A percentile compares a stretch with the other conserved stretches of the same genome.
These are phyloP conservation scores for Amphibalanus amphitrite DNA, from an alignment of 1,140 invertebrate genomes.

Conservation along the genomic window DNA sequence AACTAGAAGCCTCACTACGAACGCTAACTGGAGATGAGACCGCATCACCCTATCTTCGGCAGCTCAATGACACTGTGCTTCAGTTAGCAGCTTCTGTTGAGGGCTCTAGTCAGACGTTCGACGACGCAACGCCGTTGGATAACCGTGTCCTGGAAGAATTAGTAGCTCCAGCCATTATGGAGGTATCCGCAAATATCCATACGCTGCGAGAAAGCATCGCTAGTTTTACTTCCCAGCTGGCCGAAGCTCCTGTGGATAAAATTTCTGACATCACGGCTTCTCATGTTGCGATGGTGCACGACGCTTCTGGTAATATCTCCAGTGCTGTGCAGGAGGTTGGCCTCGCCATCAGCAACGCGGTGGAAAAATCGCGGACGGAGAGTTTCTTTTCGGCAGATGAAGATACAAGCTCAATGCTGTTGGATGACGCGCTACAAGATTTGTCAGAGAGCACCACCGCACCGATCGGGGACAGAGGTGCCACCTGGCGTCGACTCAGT, in stretches of 20 bases:
- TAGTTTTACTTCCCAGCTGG: neutral
- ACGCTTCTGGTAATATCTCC: neutral
- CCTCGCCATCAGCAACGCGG: neutral
- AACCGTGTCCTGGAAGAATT: neutral
- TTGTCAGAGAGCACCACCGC: neutral
- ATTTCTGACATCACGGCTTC: neutral
- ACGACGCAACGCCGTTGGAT: neutral
- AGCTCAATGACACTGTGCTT: neutral
- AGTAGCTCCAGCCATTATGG: neutral
- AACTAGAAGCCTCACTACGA: neutral
- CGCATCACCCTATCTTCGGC: neutral
- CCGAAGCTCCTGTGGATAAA: neutral
- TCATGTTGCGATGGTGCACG: neutral
- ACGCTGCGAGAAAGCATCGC: neutral
- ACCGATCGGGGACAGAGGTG: neutral
- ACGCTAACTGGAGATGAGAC: neutral
- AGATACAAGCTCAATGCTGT: neutral
- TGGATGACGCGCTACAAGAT: neutral
- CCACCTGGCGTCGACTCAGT: neutral
- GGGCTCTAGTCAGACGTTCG: neutral
- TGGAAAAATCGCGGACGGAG: neutral
- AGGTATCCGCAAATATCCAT: neutral
- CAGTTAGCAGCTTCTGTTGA: neutral
- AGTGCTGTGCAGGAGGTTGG: neutral
- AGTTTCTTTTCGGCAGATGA: neutral